Base-by-base conservation (phyloP, 2,888 invertebrate species). In the Lamproptera curius region DNA sequence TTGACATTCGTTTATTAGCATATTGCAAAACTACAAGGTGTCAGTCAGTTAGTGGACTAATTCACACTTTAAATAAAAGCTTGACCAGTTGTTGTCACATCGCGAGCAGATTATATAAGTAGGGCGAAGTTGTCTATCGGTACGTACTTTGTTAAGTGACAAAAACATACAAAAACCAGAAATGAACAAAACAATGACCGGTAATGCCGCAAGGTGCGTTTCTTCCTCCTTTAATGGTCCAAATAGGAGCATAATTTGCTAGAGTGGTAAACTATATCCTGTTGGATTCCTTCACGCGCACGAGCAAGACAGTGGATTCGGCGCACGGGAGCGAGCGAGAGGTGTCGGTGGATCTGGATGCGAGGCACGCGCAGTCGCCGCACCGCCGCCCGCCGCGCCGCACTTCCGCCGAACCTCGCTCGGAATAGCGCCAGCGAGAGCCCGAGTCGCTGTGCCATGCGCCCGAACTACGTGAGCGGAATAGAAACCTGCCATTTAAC, bases 361-460 rank as follows among this genome's bases (percentile, higher is more conserved):
- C 49, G 40, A n/a, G 39, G 43, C 49, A 34, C 49, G 49, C 39
- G 43, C 48, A 17, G 43, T 15, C 43, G 17, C 40, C 16, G 9
- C 16, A 31, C 23, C 48, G 43, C 38, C 31, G 41, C 28, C 14
- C 44, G 10, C 35, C 23, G 11, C 11, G 13, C 13, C 31, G 26
- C 26, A 35, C 46, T 46, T 46, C 46, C 39, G 46, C 34, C 46
- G 26, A 20, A 26, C 39, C 20, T 39, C 23, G 15, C 28, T 35
- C 35, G 26, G 16, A 45, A 33, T 38, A 14, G 11, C 40, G 33
- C 23, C 9, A 11, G 45, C 34, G 40, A 40, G 40, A 11, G 15
- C 20, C 39, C 20, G 13, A 31, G 31, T 38, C 11, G n/a, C n/a
- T n/a, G 17, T 14, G 13, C 10, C 10, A 42, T n/a, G 31, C 37